Percentiles rank a stretch among this genome's conserved stretches.
Evolutionary conservation across 2,113 vertebrate genomes (phyloP).

Genomic region (Chlorocebus sabaeus): DNA sequence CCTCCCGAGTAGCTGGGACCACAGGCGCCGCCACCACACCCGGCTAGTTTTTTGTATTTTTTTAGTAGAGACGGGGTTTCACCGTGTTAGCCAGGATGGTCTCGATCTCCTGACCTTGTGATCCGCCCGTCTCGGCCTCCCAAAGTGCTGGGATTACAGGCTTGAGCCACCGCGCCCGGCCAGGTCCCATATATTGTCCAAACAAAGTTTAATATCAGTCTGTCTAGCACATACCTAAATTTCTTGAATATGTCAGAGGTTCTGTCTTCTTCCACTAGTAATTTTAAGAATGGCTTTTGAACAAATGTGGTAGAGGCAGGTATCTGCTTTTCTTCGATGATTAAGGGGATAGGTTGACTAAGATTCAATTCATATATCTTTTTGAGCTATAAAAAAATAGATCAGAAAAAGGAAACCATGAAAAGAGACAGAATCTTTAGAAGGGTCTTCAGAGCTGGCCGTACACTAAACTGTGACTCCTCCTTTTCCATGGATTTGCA

Average conservation of each 20-base stretch:
- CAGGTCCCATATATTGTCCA: neutral
- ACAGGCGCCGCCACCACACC: no score
- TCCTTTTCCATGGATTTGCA: neutral
- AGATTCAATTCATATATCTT: slow-evolving; percentile 46
- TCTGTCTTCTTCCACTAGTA: slow-evolving; percentile 42
- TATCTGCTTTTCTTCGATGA: neutral
- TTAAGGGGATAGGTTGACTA: slow-evolving; percentile 35
- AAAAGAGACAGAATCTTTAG: neutral
- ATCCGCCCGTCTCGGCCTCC: no score
- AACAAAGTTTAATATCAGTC: neutral
- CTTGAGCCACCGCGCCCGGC: no score
- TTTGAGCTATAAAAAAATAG: slow-evolving; percentile 32
- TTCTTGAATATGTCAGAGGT: slow-evolving; percentile 9
- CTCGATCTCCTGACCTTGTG: no score
- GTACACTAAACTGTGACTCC: neutral
- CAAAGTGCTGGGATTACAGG: no score
- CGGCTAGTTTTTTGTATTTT: no score
- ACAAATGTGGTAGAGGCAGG: neutral
- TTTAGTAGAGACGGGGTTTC: no score
- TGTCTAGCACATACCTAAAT: slow-evolving; percentile 54
- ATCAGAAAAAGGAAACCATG: neutral
- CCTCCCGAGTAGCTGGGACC: no score
- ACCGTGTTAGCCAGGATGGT: no score
- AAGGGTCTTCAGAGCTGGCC: neutral
- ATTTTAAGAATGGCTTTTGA: neutral